phyloP scores from a whole-genome alignment of 2,888 invertebrate genomes.

The Chrysodeixis includens region DNA sequence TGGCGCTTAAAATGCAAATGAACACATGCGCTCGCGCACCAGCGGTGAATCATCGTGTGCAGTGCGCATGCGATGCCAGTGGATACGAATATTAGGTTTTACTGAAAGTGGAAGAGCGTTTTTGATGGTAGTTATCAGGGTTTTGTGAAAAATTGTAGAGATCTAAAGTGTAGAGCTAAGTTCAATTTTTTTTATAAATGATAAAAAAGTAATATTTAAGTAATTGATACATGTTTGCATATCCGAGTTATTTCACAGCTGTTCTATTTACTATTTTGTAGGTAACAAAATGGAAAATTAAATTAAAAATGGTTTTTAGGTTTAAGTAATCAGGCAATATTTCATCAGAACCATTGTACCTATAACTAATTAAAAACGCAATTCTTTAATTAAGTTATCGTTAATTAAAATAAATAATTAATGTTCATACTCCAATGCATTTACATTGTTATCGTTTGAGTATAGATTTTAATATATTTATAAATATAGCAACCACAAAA shows the following conservation, averaged over 20 bases:
- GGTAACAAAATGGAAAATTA: too few species aligned
- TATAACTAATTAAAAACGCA: neutral
- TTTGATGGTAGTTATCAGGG: neutral
- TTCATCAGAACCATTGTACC: too few species aligned
- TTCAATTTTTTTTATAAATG: too few species aligned
- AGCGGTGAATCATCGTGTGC: conserved; percentile 45
- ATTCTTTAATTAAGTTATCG: neutral
- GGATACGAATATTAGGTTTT: neutral
- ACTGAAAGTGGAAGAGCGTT: neutral
- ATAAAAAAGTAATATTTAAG: too few species aligned
- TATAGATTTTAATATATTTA: conserved; percentile 12
- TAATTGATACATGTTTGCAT: too few species aligned
- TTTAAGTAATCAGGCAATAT: too few species aligned
- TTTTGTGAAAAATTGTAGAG: too few species aligned
- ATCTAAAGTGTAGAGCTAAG: too few species aligned
- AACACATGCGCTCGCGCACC: conserved; percentile 35
- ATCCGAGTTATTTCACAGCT: too few species aligned
- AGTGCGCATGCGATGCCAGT: conserved; percentile 14
- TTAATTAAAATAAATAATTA: conserved; percentile 19
- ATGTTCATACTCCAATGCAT: too few species aligned
- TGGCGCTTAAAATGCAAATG: conserved; percentile 54
- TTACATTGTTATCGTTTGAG: neutral
- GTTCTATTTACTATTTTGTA: too few species aligned
- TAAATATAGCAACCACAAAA: conserved; percentile 9
- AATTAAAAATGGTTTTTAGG: too few species aligned